Base-by-base conservation (phyloP, 37 sponge, comb jelly and placozoan genomes). In the Diacarnus erythraeanus region DNA sequence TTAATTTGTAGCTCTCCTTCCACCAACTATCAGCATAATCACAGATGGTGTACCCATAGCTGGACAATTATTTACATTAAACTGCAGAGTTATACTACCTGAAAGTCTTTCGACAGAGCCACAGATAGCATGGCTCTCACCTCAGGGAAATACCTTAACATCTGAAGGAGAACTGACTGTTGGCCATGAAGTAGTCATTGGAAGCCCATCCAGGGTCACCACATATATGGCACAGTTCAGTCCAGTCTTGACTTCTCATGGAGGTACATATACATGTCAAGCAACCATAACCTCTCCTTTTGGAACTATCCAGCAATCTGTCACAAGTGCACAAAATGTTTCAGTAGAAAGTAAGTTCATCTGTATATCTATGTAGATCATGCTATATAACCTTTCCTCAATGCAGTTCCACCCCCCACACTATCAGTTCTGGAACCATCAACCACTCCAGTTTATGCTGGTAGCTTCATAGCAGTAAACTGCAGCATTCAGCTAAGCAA, bases 371-470 rank as follows among this genome's bases (percentile, higher is more conserved):
- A n/a, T n/a, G n/a, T n/a, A n/a, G n/a, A 37, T 6, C 69, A 36
- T 36, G 31, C 69, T n/a, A 63, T 29, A 23, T 63, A 5, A 8
- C 20, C 8, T 63, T 63, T 15, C 30, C 64, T 23, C 30, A 29
- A 27, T 72, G 54, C 31, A 72, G 73, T 72, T 43, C 73, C 73
- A 22, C 73, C 73, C 9, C 73, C 73, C 20, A 43, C 23, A 29
- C 27, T 72, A 21, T 44, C 73, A 29, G 5, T 41, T 20, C 29
- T 41, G n/a, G n/a, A n/a, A 3, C 54, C 73, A 72, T 29, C 54
- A 72, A 8, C 51, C 6, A 20, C 54, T 5, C 51, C 51, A 15
- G 51, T 42, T 5, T 72, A 72, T 43, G 47, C 73, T 72, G 73
- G 73, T 27, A 72, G 30, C 26, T 20, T 21, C 26, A 21, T 72